Conservation (phyloP, 2,797 vertebrate species). For the Lycodopsis pacificus region DNA sequence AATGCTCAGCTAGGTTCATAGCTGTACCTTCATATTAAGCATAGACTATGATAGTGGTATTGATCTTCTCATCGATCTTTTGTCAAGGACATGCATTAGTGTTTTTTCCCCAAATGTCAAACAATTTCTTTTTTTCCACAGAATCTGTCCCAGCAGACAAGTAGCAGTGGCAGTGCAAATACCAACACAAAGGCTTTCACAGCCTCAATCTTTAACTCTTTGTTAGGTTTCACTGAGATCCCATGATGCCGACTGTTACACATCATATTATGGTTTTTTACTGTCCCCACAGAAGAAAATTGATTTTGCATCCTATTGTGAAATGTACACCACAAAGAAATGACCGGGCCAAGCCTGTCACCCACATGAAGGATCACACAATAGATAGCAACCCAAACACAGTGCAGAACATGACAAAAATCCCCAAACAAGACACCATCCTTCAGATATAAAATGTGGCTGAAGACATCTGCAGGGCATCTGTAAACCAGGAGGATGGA, state of each 20-base stretch:
- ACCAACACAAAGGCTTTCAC: not conserved
- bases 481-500: conserved; percentile 56
- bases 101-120: not conserved
- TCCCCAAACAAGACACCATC: conserved; percentile 31
- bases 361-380: conserved; percentile 36
- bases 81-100: not conserved
- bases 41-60: not conserved
- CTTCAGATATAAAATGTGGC: conserved; percentile 54
- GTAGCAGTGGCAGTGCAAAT: conserved; percentile 4
- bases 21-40: not conserved
- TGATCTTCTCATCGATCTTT: not conserved
- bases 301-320: conserved; percentile 45
- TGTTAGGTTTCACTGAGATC: conserved; percentile 16
- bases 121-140: not conserved
- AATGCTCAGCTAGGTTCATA: not conserved
- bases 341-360: conserved; percentile 34
- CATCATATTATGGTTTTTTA: conserved; percentile 30
- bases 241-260: not conserved
- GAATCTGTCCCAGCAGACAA: not conserved
- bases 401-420: conserved; percentile 34
- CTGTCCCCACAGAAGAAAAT: conserved; percentile 33
- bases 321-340: conserved; percentile 37
- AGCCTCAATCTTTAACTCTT: conserved; percentile 10
- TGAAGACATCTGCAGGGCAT: conserved; percentile 71
- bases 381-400: conserved; percentile 40